Base-by-base conservation (phyloP, 1,140 invertebrate species). In the Sminthurides bifidus region DNA sequence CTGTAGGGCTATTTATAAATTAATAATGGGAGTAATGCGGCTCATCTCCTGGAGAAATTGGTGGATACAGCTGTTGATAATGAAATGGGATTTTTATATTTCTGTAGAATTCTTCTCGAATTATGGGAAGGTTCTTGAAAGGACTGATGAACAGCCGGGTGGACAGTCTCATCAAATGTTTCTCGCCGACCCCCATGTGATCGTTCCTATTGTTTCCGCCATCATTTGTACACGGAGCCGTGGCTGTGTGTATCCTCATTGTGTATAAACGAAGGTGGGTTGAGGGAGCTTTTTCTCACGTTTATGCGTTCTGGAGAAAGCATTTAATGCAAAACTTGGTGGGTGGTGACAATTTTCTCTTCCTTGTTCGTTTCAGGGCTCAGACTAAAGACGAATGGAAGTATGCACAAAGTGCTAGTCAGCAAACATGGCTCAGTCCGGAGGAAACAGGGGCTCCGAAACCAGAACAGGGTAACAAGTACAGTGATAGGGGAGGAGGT, bases 131-230 rank as follows among this genome's bases (percentile, higher is more conserved):
- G 21, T 62, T 10, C 5, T 62, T 56, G 52, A 53, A 29, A 38
- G 55, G 33, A 55, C 41, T 2, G 58, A 53, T 30, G 58, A 54
- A 31, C 14, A 46, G 30, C 23, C 33, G 6, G 41, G 30, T 17
- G 26, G 44, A n/a, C 15, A 10, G 17, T 15, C 41, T 21, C 41
- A 19, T 15, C n/a, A 43, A 23, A 38, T 37, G 17, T 48, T 64
- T 17, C 51, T 53, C 43, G 50, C 55, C 4, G 59, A 61, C 45
- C 53, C 56, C 2, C 59, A 64, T 57, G 62, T 61, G 1, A 6
- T 61, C 27, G 62, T 64, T n/a, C 62, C 62, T n/a, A 55, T 59
- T 45, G 44, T 59, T 10, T 61, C 59, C 3, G 55, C 54, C 33
- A 43, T 61, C 50, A 59, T 64, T 33, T 64, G 59, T 53, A 58